A percentile compares a stretch with the other conserved stretches of the same genome.
phyloP scores from a whole-genome alignment of 64 coral and sea anemone species.

The Pachyseris speciosa region DNA sequence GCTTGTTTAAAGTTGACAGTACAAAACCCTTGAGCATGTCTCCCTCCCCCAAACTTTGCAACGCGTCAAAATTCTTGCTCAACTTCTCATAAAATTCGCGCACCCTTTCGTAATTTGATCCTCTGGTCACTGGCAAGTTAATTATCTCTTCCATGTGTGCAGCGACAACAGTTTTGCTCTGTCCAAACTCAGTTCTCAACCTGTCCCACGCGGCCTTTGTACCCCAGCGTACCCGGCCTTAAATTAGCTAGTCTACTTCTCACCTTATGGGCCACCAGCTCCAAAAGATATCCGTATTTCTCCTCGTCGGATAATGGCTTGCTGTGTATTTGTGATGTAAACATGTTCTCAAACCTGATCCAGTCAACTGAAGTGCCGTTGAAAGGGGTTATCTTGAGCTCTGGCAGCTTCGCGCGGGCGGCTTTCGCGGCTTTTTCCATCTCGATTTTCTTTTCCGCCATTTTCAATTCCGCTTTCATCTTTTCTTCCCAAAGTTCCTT shows the following conservation, averaged over 20 bases:
- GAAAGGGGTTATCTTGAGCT: constrained; percentile 56
- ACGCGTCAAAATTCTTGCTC: constrained; percentile 66
- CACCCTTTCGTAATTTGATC: constrained; percentile 49
- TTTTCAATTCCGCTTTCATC: constrained; percentile 44
- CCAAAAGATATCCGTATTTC: constrained; percentile 64
- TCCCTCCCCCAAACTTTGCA: constrained; percentile 55
- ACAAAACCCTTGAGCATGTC: constrained; percentile 33
- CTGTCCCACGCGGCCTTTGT: constrained; percentile 63
- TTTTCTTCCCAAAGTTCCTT: constrained; percentile 57
- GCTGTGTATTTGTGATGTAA: constrained; percentile 40
- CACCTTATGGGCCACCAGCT: constrained; percentile 57
- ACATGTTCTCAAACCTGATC: constrained; percentile 77
- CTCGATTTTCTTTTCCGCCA: constrained; percentile 57
- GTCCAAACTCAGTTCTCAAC: constrained; percentile 42
- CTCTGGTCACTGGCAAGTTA: constrained; percentile 5
- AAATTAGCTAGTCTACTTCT: constrained; percentile 52
- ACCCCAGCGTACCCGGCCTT: constrained; percentile 51
- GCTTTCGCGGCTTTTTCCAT: constrained; percentile 52
- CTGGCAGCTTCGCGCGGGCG: constrained; percentile 32
- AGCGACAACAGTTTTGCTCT: constrained; percentile 38
- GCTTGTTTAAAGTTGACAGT: constrained; percentile 61
- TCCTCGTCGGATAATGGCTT: constrained; percentile 42
- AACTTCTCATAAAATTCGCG: constrained; percentile 70
- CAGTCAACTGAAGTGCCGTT: constrained; percentile 54
- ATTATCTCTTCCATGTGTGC: constrained; percentile 63